Base-by-base conservation (phyloP, 2,888 invertebrate genomes). In the Trileptium ribeirensis region DNA sequence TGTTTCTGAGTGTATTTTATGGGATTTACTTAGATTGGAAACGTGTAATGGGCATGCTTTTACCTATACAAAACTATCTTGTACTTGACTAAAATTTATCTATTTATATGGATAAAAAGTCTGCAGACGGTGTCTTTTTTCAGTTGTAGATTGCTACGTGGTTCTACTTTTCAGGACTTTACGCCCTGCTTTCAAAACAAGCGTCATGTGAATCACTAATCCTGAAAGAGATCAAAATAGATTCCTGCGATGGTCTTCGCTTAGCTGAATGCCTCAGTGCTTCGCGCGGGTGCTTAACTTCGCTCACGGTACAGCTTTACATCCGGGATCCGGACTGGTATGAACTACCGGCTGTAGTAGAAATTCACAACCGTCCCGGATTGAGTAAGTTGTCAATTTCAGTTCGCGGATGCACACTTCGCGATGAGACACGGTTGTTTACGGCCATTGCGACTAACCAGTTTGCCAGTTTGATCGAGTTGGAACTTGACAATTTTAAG, bases 301-400 rank as follows among this genome's bases (percentile, higher is more conserved):
- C 8, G 2, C 40, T 78, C 8, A 31, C 1, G 24, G 40, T 78
- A 8, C 15, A 64, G 31, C 64, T 80, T 3, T 80, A 80, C 74
- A 38, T 80, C 15, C 80, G 80, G 19, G 39, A 80, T 74, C 8
- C 37, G 37, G 37, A 80, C 3, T 80, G 80, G 80, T 36, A 78
- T 31, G 38, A 78, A n/a, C 3, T 80, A 38, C 70, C 29, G 3
- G 39, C 2, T 3, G 24, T 80, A 15, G 29, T 80, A 34, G 74
- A 37, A 78, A 24, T 3, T 8, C 31, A 77, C 37, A 2, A 67
- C 3, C 39, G 39, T 78, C 36, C 67, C 19, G 37, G 8, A n/a
- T 24, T 80, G 3, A 15, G n/a, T 2, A 2, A 19, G 19, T 36
- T 80, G 29, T 1, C 39, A 3, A 24, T 78, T 31, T 19, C 2